phyloP scores from a whole-genome alignment of 2,113 vertebrate species.

The Stegostoma tigrinum region DNA sequence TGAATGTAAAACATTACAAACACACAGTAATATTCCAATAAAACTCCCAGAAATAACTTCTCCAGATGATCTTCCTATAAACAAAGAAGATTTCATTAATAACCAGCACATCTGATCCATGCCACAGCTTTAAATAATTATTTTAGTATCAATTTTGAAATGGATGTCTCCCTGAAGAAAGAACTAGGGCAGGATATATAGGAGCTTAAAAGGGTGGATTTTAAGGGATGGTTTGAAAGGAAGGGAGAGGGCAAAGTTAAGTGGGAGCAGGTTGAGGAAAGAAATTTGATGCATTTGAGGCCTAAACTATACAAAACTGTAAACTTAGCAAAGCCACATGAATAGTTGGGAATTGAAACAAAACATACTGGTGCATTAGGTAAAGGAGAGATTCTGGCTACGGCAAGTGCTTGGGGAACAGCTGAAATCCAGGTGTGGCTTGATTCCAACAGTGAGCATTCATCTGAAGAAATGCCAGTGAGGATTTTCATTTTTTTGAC shows the following conservation, averaged over 20 bases:
- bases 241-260: neutral
- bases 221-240: neutral
- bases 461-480: too few species aligned
- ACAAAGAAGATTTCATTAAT: neutral
- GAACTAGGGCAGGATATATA: neutral
- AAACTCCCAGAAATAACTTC: neutral
- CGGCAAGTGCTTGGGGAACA: neutral
- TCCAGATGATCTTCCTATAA: conserved; percentile 24
- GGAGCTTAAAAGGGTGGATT: neutral
- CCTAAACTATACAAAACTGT: neutral
- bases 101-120: neutral
- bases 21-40: conserved; percentile 1
- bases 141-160: neutral
- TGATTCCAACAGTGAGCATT: neutral
- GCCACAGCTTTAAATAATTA: neutral
- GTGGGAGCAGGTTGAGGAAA: neutral
- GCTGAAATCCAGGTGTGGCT: neutral
- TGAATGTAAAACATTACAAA: conserved; percentile 9
- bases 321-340: neutral
- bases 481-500: too few species aligned
- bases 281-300: too few species aligned
- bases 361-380: too few species aligned
- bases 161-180: neutral
- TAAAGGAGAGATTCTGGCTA: neutral
- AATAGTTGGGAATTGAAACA: neutral